A percentile compares a stretch with the other conserved stretches of the same genome.
phyloP scores from a whole-genome alignment of 2,113 vertebrate species.

The Mola mola region DNA sequence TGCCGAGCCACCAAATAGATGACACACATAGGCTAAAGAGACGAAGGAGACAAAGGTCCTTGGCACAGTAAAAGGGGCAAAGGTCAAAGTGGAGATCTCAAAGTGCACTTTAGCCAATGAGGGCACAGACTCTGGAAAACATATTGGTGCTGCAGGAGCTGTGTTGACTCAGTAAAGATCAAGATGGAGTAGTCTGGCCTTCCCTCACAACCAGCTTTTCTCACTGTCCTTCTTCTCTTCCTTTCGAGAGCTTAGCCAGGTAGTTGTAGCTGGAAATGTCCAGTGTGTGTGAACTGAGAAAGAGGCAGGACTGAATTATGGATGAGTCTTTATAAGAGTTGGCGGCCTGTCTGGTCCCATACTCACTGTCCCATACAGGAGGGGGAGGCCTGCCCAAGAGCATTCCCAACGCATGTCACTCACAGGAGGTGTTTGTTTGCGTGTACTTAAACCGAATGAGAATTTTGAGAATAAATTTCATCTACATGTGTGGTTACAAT shows the following conservation, averaged over 20 bases:
- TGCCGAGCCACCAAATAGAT: conserved; percentile 67
- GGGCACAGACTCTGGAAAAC: conserved; percentile 46
- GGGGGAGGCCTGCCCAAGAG: conserved; percentile 49
- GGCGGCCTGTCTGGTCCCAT: conserved; percentile 67
- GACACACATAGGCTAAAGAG: conserved; percentile 40
- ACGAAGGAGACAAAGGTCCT: conserved; percentile 52
- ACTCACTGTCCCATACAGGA: conserved; percentile 62
- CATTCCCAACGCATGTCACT: conserved; percentile 56
- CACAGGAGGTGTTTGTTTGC: conserved; percentile 10
- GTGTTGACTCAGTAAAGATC: conserved; percentile 58
- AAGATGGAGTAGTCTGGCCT: conserved; percentile 31
- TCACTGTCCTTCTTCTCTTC: neutral
- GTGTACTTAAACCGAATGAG: no score
- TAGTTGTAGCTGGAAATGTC: conserved; percentile 31
- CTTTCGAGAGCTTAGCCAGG: conserved; percentile 27
- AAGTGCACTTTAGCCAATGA: conserved; percentile 59
- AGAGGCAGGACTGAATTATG: conserved; percentile 70
- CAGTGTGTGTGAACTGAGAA: conserved; percentile 50
- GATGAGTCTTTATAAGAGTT: conserved; percentile 68
- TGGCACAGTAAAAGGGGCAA: conserved; percentile 54
- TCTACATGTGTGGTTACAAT: neutral
- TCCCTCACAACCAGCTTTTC: conserved; percentile 1
- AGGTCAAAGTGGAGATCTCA: conserved; percentile 56
- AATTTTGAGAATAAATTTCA: neutral
- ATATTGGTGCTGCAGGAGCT: conserved; percentile 36